Evolutionary conservation across 2,888 invertebrate species (phyloP).

Genomic region (Plutella xylostella): DNA sequence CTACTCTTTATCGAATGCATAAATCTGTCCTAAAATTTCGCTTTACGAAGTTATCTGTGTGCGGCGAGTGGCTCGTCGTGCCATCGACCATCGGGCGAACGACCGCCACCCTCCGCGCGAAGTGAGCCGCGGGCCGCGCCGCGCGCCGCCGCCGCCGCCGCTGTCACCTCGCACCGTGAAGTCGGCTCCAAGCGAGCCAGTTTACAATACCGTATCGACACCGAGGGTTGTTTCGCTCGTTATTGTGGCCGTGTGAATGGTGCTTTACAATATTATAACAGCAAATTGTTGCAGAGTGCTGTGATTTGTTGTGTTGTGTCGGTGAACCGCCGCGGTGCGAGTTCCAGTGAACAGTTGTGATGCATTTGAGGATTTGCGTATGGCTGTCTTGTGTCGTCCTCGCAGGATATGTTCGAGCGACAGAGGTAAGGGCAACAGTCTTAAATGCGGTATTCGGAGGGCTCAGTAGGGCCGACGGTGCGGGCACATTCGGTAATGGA

Average conservation of each 20-base stretch:
- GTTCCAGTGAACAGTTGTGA: constrained; percentile 68
- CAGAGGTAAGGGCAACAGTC: constrained; percentile 76
- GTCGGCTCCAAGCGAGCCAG: constrained; percentile 55
- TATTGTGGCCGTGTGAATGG: constrained; percentile 54
- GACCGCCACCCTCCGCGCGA: constrained; percentile 37
- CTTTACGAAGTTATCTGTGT: too few relatives aligned
- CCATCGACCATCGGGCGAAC: constrained; percentile 50
- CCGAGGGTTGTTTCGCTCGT: constrained; percentile 51
- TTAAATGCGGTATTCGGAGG: constrained; percentile 58
- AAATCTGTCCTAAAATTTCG: too few relatives aligned
- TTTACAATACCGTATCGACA: constrained; percentile 49
- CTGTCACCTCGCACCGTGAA: constrained; percentile 43
- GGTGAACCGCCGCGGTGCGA: constrained; percentile 45
- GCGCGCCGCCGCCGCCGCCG: constrained; percentile 36
- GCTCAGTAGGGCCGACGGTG: constrained; percentile 39
- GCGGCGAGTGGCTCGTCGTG: constrained; percentile 21
- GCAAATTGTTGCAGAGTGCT: constrained; percentile 51
- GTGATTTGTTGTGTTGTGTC: constrained; percentile 54
- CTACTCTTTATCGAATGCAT: too few relatives aligned
- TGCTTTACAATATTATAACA: constrained; percentile 64
- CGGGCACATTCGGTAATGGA: constrained; percentile 24
- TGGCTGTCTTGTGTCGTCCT: constrained; percentile 79
- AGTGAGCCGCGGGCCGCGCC: constrained; percentile 36
- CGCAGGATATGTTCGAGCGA: constrained; percentile 79
- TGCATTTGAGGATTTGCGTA: constrained; percentile 83